Conservation (phyloP, 1,140 invertebrate genomes). For the Cherax quadricarinatus region DNA sequence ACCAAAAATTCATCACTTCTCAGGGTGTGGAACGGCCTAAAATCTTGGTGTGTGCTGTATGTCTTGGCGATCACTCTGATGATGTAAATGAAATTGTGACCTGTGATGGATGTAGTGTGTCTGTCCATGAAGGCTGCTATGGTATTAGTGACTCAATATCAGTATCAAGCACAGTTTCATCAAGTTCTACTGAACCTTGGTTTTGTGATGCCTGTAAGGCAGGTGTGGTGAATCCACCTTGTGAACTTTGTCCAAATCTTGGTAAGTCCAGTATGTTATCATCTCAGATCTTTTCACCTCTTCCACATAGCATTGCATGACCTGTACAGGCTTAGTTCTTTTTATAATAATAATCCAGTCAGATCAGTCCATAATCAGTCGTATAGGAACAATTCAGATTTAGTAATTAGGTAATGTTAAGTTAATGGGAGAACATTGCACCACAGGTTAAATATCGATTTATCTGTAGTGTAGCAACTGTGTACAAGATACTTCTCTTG, state of each 20-base stretch:
- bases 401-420: too few relatives aligned
- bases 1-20: slow-evolving; percentile 5
- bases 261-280: slow-evolving; percentile 76
- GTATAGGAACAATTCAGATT: too few relatives aligned
- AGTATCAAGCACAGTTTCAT: slow-evolving; percentile 91
- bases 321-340: too few relatives aligned
- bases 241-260: slow-evolving; percentile 91
- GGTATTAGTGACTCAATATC: slow-evolving; percentile 95
- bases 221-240: slow-evolving; percentile 88
- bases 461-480: too few relatives aligned
- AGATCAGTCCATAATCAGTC: too few relatives aligned
- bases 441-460: too few relatives aligned
- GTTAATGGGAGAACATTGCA: too few relatives aligned
- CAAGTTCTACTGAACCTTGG: slow-evolving; percentile 97
- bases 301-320: too few relatives aligned
- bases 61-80: slow-evolving; percentile 93
- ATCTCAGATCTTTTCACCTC: not conserved
- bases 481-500: too few relatives aligned
- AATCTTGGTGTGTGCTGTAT: slow-evolving; percentile 89
- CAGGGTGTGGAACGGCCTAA: slow-evolving; percentile 67
- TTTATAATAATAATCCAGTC: too few relatives aligned
- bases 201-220: slow-evolving; percentile 99
- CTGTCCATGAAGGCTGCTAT: slow-evolving; percentile 98
- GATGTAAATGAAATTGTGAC: slow-evolving; percentile 97
- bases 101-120: slow-evolving; percentile 96